Percentiles rank a stretch among this genome's conserved stretches.
Evolutionary conservation across 2,113 vertebrate species (phyloP).

Genomic region (Coregonus clupeaformis): DNA sequence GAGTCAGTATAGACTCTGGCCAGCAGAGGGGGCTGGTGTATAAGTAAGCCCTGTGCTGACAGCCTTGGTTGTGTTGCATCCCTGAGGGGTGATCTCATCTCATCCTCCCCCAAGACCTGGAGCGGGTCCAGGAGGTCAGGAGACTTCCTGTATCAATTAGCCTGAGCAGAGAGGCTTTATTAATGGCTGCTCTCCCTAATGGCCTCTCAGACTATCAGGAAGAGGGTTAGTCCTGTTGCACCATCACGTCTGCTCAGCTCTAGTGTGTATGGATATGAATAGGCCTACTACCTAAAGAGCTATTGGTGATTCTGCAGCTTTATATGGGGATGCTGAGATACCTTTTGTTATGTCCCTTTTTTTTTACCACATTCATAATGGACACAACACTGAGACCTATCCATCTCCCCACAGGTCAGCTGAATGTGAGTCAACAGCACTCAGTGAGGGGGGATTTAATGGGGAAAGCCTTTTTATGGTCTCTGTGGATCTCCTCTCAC

Average conservation of each 20-base stretch:
- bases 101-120: conserved; percentile 8
- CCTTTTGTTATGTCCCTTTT: neutral
- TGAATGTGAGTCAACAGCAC: conserved; percentile 45
- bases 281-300: conserved; percentile 12
- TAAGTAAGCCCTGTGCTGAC: neutral
- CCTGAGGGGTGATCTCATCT: conserved; percentile 15
- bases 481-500: conserved; percentile 38
- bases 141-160: conserved; percentile 38
- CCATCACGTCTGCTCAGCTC: neutral
- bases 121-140: conserved; percentile 10
- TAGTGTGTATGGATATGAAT: neutral
- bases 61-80: neutral
- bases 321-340: neutral
- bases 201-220: conserved; percentile 7
- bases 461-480: conserved; percentile 33
- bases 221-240: neutral
- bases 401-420: conserved; percentile 40
- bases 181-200: conserved; percentile 10
- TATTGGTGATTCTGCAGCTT: neutral
- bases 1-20: neutral
- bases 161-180: conserved; percentile 21
- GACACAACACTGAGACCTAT: conserved; percentile 25
- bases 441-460: conserved; percentile 16
- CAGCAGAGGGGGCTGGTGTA: conserved; percentile 28
- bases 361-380: conserved; percentile 39